Base-by-base conservation (phyloP, 2,888 invertebrate species). In the Pandemis heparana region DNA sequence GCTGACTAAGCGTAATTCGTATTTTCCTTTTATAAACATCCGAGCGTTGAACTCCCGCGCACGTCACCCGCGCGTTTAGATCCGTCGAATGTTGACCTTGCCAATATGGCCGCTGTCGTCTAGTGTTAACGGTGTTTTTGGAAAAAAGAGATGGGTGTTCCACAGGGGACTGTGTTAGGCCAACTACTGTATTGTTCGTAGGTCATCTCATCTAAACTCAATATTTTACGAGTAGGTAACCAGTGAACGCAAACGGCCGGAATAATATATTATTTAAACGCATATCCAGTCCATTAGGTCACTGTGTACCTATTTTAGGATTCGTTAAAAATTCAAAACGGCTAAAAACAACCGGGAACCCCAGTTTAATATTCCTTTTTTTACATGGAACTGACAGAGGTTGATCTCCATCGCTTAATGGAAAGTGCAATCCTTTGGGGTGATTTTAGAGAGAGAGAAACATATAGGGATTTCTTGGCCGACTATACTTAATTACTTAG, bases 31-130 rank as follows among this genome's bases (percentile, higher is more conserved):
- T 64, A 56, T 59, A 65, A 56, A 65, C 60, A 18, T 14, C 39
- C 43, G 63, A 7, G 59, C 65, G 56, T 16, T 65, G 65, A 65
- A 66, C 71, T 48, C 48, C 38, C 39, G 65, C 71, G 41, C 70
- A 38, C 64, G 64, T 64, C 64, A 64, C 38, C 43, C 16, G 66
- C 18, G 39, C 66, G 66, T 71, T 66, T 66, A 60, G 61, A 67
- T 61, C 65, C 46, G 60, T 39, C 65, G 66, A 71, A 66, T 71
- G 66, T 67, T 71, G 71, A 71, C 71, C 71, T 71, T 71, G 71
- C 65, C 65, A 71, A 71, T 23, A 71, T 71, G 71, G 71, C 71
- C 39, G 64, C 46, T 38, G 63, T 23, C 43, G 56, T 68, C 32
- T 63, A 38, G 46, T 12, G 1, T 60, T 56, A 71, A 59, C 65